These are phyloP conservation scores for Eurois occulta DNA, from an alignment of 2,888 invertebrate species.

Conservation along the genomic window DNA sequence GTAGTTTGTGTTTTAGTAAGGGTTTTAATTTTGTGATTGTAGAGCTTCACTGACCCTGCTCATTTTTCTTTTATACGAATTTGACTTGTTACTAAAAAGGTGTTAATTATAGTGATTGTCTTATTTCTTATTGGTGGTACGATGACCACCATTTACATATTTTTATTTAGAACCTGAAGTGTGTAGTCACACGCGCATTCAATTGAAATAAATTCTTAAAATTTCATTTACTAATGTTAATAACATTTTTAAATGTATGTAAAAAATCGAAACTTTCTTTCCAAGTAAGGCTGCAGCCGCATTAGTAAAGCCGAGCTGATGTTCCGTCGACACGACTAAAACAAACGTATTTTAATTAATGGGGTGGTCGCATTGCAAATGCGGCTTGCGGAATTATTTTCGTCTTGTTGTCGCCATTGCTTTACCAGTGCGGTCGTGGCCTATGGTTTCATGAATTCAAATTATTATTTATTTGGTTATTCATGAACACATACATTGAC, in stretches of 20 bases:
- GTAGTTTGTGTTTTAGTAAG: conserved; percentile 35
- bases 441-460: conserved; percentile 32
- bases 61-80: background rate
- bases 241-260: background rate
- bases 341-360: conserved; percentile 61
- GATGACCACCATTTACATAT: background rate
- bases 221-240: background rate
- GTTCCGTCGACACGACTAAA: conserved; percentile 40
- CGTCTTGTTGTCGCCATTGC: conserved; percentile 35
- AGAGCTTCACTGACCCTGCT: background rate
- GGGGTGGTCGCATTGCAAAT: conserved; percentile 43
- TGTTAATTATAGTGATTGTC: too few relatives aligned
- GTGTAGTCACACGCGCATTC: background rate
- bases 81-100: background rate
- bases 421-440: conserved; percentile 14
- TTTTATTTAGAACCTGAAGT: background rate
- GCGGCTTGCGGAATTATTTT: conserved; percentile 35
- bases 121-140: background rate
- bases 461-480: too few relatives aligned
- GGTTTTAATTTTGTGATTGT: background rate
- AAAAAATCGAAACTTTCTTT: background rate
- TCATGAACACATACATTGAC: too few relatives aligned
- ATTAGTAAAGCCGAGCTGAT: conserved; percentile 29
- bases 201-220: background rate
- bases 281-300: background rate